phyloP scores from a whole-genome alignment of 2,888 invertebrate species.

The Xanthia togata region DNA sequence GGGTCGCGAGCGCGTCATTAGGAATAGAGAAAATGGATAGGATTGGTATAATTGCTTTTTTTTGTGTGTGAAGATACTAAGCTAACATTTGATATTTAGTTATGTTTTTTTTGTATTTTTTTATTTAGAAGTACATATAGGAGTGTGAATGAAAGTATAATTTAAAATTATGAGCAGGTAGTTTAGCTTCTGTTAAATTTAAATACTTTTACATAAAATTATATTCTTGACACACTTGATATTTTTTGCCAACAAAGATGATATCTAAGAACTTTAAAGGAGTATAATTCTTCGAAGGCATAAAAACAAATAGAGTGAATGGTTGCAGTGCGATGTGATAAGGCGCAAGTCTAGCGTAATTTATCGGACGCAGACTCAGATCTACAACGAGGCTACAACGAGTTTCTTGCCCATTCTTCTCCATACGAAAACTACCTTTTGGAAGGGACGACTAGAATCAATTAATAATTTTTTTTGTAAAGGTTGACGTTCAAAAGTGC shows the following conservation, averaged over 20 bases:
- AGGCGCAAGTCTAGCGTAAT: conserved; percentile 11
- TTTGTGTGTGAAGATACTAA: not conserved
- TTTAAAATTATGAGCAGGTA: not conserved
- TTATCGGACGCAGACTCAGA: not conserved
- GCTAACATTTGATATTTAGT: not conserved
- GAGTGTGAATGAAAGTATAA: not conserved
- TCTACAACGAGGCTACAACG: not conserved
- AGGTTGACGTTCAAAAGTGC: no score
- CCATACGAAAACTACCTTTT: no score
- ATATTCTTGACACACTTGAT: not conserved
- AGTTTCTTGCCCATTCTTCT: no score
- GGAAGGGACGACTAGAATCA: no score
- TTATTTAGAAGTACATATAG: not conserved
- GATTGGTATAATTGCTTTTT: conserved; percentile 8
- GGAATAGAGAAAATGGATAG: not conserved
- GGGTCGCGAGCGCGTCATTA: conserved; percentile 14
- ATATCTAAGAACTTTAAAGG: not conserved
- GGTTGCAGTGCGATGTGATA: not conserved
- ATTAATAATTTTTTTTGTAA: no score
- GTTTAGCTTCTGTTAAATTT: not conserved
- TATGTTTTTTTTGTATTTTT: not conserved
- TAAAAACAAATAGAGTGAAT: conserved; percentile 22
- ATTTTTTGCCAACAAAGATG: not conserved
- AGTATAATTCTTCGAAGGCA: not conserved
- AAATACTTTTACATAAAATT: no score